phyloP scores from a whole-genome alignment of 2,888 invertebrate species.

The Amorpha juglandis region DNA sequence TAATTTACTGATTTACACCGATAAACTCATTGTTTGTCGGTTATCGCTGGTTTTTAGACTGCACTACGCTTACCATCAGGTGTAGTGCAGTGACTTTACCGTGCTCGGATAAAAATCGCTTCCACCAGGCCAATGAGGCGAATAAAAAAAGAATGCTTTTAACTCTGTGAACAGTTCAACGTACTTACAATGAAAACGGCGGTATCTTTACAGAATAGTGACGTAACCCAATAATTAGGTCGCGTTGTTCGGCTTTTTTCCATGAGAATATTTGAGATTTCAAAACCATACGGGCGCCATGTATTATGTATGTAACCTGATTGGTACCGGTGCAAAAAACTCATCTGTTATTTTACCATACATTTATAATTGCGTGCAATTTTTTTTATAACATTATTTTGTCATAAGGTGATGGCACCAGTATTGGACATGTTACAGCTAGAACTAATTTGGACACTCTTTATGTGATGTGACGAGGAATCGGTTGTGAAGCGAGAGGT shows the following conservation, averaged over 20 bases:
- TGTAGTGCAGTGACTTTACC: too few relatives aligned
- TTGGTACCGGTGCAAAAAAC: constrained; percentile 26
- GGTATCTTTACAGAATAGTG: constrained; percentile 11
- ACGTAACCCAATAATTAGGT: constrained; percentile 29
- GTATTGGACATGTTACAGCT: too few relatives aligned
- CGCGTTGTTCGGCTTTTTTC: constrained; percentile 18
- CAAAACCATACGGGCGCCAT: constrained; percentile 37
- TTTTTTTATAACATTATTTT: not conserved
- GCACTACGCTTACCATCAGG: too few relatives aligned
- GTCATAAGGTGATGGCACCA: too few relatives aligned
- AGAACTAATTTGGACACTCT: too few relatives aligned
- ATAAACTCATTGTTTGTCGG: too few relatives aligned
- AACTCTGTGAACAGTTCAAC: constrained; percentile 16
- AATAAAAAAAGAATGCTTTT: not conserved
- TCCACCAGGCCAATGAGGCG: too few relatives aligned
- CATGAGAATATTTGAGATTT: constrained; percentile 37
- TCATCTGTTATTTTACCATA: constrained; percentile 5
- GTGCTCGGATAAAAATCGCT: too few relatives aligned
- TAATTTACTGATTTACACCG: too few relatives aligned
- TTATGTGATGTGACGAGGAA: too few relatives aligned
- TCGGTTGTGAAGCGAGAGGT: not conserved
- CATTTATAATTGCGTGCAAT: constrained; percentile 15
- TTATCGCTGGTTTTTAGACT: too few relatives aligned
- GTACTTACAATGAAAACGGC: not conserved
- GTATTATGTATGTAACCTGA: constrained; percentile 36